These are phyloP conservation scores for Zaprionus kolodkinae DNA, from an alignment of 1,140 invertebrate genomes.

Conservation along the genomic window DNA sequence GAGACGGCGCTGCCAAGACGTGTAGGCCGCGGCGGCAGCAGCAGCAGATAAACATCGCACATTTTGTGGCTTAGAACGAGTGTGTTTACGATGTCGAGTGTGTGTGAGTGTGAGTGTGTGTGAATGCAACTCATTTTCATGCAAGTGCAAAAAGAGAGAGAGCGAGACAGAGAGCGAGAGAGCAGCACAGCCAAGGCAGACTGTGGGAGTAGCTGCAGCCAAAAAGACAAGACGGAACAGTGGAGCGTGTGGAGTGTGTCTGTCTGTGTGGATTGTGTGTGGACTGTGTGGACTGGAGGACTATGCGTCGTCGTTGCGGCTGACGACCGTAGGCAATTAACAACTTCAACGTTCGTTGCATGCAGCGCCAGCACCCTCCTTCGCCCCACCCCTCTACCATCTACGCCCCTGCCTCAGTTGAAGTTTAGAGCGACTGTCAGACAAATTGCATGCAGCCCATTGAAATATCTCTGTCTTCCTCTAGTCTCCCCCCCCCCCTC, in stretches of 20 bases:
- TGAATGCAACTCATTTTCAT: constrained; percentile 64
- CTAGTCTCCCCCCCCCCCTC: background rate
- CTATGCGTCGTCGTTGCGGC: constrained; percentile 65
- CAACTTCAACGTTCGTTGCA: constrained; percentile 81
- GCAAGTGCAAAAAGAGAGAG: constrained; percentile 21
- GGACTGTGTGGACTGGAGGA: constrained; percentile 14
- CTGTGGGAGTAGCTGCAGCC: constrained; percentile 64
- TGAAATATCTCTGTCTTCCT: constrained; percentile 35
- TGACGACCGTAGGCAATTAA: constrained; percentile 70
- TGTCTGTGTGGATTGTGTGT: constrained; percentile 2
- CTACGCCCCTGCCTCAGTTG: background rate
- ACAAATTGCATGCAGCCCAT: constrained; percentile 70
- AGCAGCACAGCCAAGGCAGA: constrained; percentile 1
- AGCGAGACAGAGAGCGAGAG: background rate
- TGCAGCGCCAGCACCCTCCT: constrained; percentile 35
- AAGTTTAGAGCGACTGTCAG: constrained; percentile 40
- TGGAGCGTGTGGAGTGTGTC: no score
- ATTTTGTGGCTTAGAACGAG: constrained; percentile 42
- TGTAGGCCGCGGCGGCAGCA: constrained; percentile 11
- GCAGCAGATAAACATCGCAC: constrained; percentile 39
- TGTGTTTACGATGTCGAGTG: constrained; percentile 8
- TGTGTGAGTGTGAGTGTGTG: constrained; percentile 34
- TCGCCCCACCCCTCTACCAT: background rate
- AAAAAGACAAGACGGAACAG: constrained; percentile 21
- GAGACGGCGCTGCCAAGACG: background rate